Conservation (phyloP, 2,113 vertebrate genomes). For the Rallus limicola region DNA sequence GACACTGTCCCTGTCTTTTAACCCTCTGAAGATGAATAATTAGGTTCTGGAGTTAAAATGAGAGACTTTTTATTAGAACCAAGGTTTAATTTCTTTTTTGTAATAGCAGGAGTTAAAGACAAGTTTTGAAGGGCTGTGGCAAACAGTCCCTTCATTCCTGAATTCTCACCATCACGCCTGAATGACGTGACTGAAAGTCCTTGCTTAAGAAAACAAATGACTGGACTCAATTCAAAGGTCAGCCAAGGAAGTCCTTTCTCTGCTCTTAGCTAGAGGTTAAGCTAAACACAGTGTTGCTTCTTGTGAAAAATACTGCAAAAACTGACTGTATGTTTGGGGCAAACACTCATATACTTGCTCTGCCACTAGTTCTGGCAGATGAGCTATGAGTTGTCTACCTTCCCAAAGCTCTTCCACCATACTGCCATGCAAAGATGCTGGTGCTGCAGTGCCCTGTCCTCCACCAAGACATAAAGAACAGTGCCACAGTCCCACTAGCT, state of each 20-base stretch:
- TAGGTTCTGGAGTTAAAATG: neutral
- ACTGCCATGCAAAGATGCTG: neutral
- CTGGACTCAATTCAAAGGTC: neutral
- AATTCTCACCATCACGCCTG: rapidly evolving
- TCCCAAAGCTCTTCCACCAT: neutral
- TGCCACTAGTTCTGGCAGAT: neutral
- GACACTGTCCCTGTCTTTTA: neutral
- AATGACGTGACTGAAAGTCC: neutral
- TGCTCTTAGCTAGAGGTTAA: neutral
- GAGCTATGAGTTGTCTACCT: rapidly evolving
- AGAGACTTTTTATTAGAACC: neutral
- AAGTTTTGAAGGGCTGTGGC: neutral
- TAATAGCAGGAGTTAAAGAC: neutral
- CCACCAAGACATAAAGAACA: neutral
- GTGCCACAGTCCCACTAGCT: neutral
- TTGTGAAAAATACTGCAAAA: neutral
- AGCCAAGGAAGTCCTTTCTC: neutral
- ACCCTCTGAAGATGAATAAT: neutral
- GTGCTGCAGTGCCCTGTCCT: neutral
- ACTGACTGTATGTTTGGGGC: neutral
- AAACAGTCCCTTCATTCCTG: neutral
- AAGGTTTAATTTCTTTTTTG: neutral
- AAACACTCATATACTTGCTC: rapidly evolving
- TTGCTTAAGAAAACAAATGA: neutral
- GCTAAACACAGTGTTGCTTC: neutral